phyloP scores from a whole-genome alignment of 2,888 invertebrate genomes.

The Deilephila porcellus region DNA sequence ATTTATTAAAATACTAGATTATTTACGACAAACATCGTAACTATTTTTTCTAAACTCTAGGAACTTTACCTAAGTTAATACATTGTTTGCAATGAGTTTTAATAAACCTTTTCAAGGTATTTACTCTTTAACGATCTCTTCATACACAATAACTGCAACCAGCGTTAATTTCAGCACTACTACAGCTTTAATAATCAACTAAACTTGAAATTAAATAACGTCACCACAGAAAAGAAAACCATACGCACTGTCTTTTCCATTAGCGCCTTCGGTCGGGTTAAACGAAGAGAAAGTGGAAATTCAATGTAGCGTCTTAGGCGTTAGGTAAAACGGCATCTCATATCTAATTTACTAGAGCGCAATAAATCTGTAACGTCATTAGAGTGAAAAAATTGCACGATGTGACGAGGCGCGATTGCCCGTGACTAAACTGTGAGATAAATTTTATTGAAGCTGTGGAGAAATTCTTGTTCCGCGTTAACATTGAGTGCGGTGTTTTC shows the following conservation, averaged over 20 bases:
- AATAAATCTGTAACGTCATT: constrained; percentile 65
- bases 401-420: constrained; percentile 55
- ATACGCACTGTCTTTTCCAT: background rate
- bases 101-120: no score
- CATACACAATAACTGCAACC: no score
- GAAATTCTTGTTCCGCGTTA: constrained; percentile 44
- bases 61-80: no score
- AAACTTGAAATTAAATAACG: background rate
- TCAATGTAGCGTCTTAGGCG: constrained; percentile 52
- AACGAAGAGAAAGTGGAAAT: constrained; percentile 57
- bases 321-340: constrained; percentile 35
- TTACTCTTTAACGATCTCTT: no score
- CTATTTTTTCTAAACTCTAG: no score
- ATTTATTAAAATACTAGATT: no score
- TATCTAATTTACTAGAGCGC: constrained; percentile 44
- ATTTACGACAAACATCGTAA: no score
- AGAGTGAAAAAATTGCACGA: constrained; percentile 53
- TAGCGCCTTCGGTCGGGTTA: constrained; percentile 43
- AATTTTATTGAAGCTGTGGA: constrained; percentile 36
- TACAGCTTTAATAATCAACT: no score
- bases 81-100: no score
- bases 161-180: no score
- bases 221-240: background rate
- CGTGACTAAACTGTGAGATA: constrained; percentile 57
- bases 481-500: constrained; percentile 31